Evolutionary conservation across 2,888 invertebrate species (phyloP).

Genomic region (Herminia tarsipennalis): DNA sequence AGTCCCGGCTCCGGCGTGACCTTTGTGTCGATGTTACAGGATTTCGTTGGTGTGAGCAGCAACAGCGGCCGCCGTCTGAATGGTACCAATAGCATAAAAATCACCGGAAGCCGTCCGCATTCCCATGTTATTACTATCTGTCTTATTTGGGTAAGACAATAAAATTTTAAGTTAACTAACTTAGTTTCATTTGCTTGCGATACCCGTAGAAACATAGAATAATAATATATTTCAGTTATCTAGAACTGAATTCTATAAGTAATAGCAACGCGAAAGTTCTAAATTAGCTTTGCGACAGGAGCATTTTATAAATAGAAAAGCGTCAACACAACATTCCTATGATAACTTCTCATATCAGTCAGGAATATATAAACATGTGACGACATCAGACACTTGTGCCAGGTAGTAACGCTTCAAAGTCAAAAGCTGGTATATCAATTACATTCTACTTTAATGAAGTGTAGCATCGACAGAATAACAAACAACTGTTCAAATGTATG

Average conservation of each 20-base stretch:
- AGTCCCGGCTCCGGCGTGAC: conserved; percentile 70
- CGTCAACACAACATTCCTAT: no score
- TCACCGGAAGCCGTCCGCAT: conserved; percentile 76
- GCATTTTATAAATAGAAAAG: no score
- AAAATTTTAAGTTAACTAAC: conserved; percentile 71
- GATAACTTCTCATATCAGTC: no score
- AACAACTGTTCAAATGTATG: no score
- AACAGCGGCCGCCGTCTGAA: conserved; percentile 41
- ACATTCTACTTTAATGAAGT: no score
- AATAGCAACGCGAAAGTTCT: conserved; percentile 40
- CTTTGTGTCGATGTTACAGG: conserved; percentile 81
- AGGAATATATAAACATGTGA: no score
- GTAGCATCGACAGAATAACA: no score
- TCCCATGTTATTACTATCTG: conserved; percentile 71
- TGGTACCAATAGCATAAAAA: conserved; percentile 43
- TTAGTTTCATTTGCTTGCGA: conserved; percentile 68
- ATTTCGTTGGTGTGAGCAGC: conserved; percentile 76
- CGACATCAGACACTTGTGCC: neutral
- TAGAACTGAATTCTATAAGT: neutral
- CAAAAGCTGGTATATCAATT: no score
- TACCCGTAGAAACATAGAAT: conserved; percentile 4
- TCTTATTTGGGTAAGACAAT: conserved; percentile 76
- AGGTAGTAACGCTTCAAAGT: no score
- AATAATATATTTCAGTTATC: neutral
- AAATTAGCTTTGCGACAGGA: conserved; percentile 40